Base-by-base conservation (phyloP, 2,797 vertebrate genomes). In the Chloroceryle amazona region DNA sequence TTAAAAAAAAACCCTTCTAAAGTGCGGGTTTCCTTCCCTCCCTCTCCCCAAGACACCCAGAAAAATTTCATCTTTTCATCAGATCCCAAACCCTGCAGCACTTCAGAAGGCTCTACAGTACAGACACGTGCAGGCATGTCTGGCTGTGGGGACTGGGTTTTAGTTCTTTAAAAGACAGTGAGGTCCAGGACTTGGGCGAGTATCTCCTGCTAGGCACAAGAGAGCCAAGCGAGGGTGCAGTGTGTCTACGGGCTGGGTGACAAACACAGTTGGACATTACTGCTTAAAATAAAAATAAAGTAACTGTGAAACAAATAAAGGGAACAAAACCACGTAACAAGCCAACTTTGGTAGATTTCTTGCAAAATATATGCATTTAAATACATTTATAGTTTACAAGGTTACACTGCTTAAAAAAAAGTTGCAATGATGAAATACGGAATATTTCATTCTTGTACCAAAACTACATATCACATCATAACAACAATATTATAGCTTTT, bases 371-470 rank as follows among this genome's bases (percentile, higher is more conserved):
- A 94, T 82, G 79, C 94, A 87, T 90, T 97, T 96, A 97, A 97
- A 96, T 93, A 96, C 91, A 83, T 66, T 87, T 83, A 94, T 60
- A 83, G 35, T 88, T 95, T 96, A 88, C 39, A 93, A 81, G 65
- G 75, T 92, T 95, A 95, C 41, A 85, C 19, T 88, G 62, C 31
- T 52, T 29, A 84, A 93, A 37, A 37, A 80, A 90, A 75, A 93
- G 62, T 87, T 93, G 82, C 57, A 91, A 66, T 78, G 88, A 95
- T 93, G 85, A 96, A 95, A 94, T 82, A 92, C 7, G 2, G 57
- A 93, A 57, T 73, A 91, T 93, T 96, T 96, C 71, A 93, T 75
- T 92, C 86, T 85, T 96, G 97, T 97, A 98, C 96, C 97, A 97
- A 96, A 97, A 93, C 83, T 86, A 86, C 33, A 7, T 61, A 88